Evolutionary conservation across 2,797 vertebrate genomes (phyloP).

Genomic region (Melanotaenia nigrans): DNA sequence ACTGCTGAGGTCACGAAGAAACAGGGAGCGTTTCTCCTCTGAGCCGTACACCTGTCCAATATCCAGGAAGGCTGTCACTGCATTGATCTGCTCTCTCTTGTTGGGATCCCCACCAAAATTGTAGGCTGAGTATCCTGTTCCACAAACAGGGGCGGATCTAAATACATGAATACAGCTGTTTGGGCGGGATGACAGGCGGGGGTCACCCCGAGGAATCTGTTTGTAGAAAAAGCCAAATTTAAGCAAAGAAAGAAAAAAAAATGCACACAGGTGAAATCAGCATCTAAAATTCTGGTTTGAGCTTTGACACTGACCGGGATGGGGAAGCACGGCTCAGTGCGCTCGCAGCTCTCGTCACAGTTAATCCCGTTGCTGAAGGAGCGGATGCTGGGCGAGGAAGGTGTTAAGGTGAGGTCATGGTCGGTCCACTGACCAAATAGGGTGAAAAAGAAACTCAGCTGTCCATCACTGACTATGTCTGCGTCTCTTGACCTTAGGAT

Average conservation of each 20-base stretch:
- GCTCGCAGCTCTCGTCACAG: constrained; percentile 82
- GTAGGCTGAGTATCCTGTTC: constrained; percentile 60
- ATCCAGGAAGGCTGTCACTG: constrained; percentile 87
- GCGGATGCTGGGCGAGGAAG: constrained; percentile 81
- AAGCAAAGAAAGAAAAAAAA: neutral
- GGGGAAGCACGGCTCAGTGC: constrained; percentile 84
- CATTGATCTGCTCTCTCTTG: constrained; percentile 88
- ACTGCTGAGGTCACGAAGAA: constrained; percentile 80
- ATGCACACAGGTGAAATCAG: neutral
- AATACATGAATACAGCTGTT: constrained; percentile 85
- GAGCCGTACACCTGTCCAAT: constrained; percentile 87
- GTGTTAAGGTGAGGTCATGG: constrained; percentile 88
- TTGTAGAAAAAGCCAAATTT: neutral
- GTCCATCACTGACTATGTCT: too few species aligned
- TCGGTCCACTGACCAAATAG: constrained; percentile 64
- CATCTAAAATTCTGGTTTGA: neutral
- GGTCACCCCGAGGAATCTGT: constrained; percentile 85
- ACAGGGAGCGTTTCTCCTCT: constrained; percentile 73
- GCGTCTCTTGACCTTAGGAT: constrained; percentile 81
- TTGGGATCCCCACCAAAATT: constrained; percentile 73
- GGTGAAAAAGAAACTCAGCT: too few species aligned
- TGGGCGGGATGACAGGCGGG: constrained; percentile 62
- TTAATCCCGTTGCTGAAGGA: constrained; percentile 81
- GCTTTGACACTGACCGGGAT: constrained; percentile 74
- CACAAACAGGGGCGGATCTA: constrained; percentile 85